Evolutionary conservation across 2,888 invertebrate species (phyloP).

Genomic region (Chalcis sispes): DNA sequence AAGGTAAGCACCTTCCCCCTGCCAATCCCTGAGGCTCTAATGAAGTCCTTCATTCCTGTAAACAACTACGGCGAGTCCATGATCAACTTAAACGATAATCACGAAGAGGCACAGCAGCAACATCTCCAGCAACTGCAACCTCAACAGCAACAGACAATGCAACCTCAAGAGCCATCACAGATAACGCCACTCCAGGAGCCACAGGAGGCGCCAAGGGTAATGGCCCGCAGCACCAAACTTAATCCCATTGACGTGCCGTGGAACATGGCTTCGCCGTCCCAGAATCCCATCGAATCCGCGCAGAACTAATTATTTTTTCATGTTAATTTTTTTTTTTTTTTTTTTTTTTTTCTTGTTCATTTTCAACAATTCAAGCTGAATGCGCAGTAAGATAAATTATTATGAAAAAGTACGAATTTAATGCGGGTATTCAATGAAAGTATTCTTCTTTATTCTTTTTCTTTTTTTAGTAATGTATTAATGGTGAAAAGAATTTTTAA

Average conservation of each 20-base stretch:
- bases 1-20: constrained; percentile 39
- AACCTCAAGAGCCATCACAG: neutral
- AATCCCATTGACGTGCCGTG: constrained; percentile 43
- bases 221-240: constrained; percentile 51
- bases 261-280: constrained; percentile 34
- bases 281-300: constrained; percentile 17
- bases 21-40: constrained; percentile 42
- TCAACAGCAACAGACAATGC: constrained; percentile 21
- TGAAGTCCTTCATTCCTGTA: constrained; percentile 50
- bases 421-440: constrained; percentile 9
- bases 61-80: constrained; percentile 41
- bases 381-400: neutral
- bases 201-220: constrained; percentile 27
- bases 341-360: neutral
- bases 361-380: neutral
- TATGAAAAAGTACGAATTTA: neutral
- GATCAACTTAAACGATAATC: constrained; percentile 16
- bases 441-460: no score
- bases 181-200: constrained; percentile 8
- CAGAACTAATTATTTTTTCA: constrained; percentile 41
- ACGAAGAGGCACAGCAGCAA: constrained; percentile 20
- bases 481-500: constrained; percentile 17
- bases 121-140: constrained; percentile 20
- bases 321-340: neutral
- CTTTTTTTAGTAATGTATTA: constrained; percentile 28